Conservation (phyloP, 92 coral and sea anemone genomes). For the Umimayanthus kanabou region DNA sequence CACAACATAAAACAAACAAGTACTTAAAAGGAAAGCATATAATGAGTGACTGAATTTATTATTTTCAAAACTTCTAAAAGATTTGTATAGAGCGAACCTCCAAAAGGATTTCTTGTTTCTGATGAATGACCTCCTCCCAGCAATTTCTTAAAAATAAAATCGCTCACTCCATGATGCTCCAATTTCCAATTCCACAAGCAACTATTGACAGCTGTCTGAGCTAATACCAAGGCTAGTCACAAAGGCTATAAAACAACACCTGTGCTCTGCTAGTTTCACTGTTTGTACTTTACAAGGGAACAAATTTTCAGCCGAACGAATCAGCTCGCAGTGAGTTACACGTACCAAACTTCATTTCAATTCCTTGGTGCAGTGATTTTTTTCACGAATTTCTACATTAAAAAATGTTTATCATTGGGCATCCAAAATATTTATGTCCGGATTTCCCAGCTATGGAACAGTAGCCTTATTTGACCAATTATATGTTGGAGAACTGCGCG, state of each 20-base stretch:
- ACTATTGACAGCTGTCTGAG: neutral
- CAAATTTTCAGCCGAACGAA: too few species aligned
- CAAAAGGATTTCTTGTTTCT: neutral
- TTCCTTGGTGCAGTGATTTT: too few species aligned
- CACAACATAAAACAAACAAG: constrained; percentile 4
- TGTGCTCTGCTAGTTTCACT: too few species aligned
- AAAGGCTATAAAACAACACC: neutral
- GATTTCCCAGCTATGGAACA: neutral
- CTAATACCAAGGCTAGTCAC: neutral
- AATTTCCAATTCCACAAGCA: neutral
- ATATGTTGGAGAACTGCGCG: constrained; percentile 7
- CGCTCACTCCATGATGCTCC: neutral
- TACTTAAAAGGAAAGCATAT: neutral
- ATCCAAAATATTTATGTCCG: constrained; percentile 10
- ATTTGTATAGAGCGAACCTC: neutral
- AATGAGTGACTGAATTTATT: neutral
- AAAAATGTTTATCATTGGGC: neutral
- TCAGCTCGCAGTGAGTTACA: too few species aligned
- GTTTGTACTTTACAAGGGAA: too few species aligned
- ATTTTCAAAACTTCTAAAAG: neutral
- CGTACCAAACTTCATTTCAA: neutral
- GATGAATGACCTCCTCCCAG: neutral
- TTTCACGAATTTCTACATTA: too few species aligned
- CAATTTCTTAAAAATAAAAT: too few species aligned
- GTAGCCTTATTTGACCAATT: constrained; percentile 35